These are phyloP conservation scores for Ochlodes sylvanus DNA, from an alignment of 2,888 invertebrate species.

Conservation along the genomic window DNA sequence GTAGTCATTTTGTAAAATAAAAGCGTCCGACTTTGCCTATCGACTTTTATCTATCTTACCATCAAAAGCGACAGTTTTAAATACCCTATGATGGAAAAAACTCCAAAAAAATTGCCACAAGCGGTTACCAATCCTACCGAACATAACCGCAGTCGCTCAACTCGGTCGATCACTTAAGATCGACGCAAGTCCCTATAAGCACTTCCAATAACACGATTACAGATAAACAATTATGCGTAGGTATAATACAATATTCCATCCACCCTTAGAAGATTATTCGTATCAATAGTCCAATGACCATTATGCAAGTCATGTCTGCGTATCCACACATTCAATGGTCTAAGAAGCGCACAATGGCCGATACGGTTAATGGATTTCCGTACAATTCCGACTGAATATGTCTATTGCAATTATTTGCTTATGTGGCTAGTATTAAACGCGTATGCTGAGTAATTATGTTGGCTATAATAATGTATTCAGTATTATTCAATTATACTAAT, in stretches of 20 bases:
- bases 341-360: not conserved
- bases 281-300: not conserved
- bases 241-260: not conserved
- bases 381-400: not conserved
- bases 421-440: not conserved
- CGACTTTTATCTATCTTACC: no score
- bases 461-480: not conserved
- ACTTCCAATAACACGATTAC: no score
- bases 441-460: not conserved
- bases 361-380: not conserved
- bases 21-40: no score
- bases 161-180: no score
- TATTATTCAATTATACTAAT: no score
- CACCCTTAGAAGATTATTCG: not conserved
- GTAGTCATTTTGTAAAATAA: no score
- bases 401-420: slow-evolving; percentile 3
- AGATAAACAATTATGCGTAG: not conserved
- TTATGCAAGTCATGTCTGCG: slow-evolving; percentile 10
- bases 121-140: no score
- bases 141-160: no score
- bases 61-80: no score
- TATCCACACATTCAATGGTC: slow-evolving; percentile 11
- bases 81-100: no score
- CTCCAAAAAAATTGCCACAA: no score
- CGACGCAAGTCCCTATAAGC: no score